These are phyloP conservation scores for Gymnarchus niloticus DNA, from an alignment of 2,113 vertebrate genomes.

Conservation along the genomic window DNA sequence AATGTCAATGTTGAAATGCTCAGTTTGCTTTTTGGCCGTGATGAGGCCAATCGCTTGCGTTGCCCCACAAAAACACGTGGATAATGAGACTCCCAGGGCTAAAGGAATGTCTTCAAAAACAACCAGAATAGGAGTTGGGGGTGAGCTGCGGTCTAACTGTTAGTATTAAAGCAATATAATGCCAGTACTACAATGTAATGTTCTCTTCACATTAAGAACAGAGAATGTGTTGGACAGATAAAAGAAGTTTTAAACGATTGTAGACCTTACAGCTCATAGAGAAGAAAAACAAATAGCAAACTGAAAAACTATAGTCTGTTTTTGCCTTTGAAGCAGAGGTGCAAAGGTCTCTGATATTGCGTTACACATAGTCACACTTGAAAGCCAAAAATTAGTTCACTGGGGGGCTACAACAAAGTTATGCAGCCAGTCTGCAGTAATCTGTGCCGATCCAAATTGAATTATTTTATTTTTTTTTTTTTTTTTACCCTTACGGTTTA, in stretches of 20 bases:
- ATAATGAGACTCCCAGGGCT: not conserved
- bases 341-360: conserved; percentile 2
- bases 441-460: not conserved
- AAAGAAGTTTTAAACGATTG: conserved; percentile 1
- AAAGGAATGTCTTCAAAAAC: not conserved
- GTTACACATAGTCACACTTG: not conserved
- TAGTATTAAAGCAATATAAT: not conserved
- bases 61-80: not conserved
- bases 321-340: not conserved
- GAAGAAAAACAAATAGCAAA: conserved; percentile 26
- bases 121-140: not conserved
- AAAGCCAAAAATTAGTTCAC: not conserved
- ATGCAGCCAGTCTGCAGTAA: not conserved
- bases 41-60: not conserved
- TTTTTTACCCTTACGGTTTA: not conserved
- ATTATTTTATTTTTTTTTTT: not conserved
- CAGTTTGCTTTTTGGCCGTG: not conserved
- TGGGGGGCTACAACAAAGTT: not conserved
- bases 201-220: not conserved
- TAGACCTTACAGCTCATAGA: conserved; percentile 10
- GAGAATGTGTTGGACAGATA: not conserved
- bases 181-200: not conserved
- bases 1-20: not conserved
- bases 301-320: conserved; percentile 31
- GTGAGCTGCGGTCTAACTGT: not conserved